Percentiles rank a stretch among this genome's conserved stretches.
Conservation (phyloP, 2,113 vertebrate species). For the Isichthys henryi region DNA sequence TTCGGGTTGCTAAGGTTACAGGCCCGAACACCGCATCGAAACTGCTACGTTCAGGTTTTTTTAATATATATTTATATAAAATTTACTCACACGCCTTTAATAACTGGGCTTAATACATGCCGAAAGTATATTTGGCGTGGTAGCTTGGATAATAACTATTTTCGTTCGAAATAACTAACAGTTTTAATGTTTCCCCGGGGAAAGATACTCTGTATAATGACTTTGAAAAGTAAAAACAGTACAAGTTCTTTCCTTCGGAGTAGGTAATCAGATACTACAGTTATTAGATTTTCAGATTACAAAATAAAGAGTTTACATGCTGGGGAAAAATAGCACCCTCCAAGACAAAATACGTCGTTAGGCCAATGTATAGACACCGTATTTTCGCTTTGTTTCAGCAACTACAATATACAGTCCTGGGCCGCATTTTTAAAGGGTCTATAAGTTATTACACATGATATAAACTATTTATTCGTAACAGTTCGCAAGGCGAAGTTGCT, state of each 20-base stretch:
- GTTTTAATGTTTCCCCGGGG: neutral
- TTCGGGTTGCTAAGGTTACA: neutral
- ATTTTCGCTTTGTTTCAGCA: neutral
- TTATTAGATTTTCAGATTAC: neutral
- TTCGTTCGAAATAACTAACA: neutral
- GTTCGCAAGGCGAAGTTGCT: neutral
- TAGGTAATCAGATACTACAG: neutral
- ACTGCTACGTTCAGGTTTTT: neutral
- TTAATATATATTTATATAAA: neutral
- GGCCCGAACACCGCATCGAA: neutral
- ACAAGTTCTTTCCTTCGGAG: neutral
- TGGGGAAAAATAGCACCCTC: neutral
- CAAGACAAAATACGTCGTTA: neutral
- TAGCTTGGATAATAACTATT: neutral
- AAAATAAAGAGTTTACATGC: neutral
- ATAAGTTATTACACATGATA: neutral
- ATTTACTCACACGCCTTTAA: neutral
- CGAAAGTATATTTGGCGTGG: neutral
- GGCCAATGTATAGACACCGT: neutral
- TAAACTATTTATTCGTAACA: neutral
- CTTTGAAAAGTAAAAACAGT: neutral
- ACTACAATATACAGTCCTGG: neutral
- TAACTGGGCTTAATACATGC: neutral
- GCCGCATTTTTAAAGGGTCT: neutral
- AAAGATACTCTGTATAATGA: neutral